Evolutionary conservation across 1,140 invertebrate genomes (phyloP), one percentile per base, ranked within the genome.

Genomic region (Trichonephila clavata): DNA sequence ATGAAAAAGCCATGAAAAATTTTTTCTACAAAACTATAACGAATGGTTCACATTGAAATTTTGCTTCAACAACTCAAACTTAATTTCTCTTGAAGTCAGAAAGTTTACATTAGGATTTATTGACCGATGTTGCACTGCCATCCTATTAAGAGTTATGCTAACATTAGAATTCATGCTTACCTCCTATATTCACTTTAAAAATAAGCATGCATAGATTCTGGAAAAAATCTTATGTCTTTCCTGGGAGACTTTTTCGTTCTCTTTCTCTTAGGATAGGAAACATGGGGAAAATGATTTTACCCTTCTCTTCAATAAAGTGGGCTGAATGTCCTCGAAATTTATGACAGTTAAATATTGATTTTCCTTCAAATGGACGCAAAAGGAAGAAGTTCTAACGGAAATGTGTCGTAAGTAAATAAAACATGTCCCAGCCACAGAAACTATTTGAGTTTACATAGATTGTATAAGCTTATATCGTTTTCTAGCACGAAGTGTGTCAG

Each of bases 321-420:
- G 21, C 50, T 20, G 59, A 83, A 83, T 83, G 81, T 83, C 43
- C 81, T 59, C 13, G 10, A 50, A 83, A 83, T 83, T n/a, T 83
- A 57, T 83, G 81, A 83, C 81, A 57, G 81, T 83, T 57, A 10
- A 59, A 59, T 83, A 83, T 83, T n/a, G 81, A 83, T 57, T 57
- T 83, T 83, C 1, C 39, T 24, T 57, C n/a, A 2, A n/a, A 21
- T 83, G 8, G 50, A n/a, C 50, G 20, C 5, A 57, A 20, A 27
- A 21, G 43, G 14, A 24, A 50, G 20, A 83, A 50, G 50, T 24
- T 83, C 2, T 21, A 20, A 57, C 57, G 50, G 20, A 83, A 83
- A n/a, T 24, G 21, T 32, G 14, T 77, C 32, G 65, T 8, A 13
- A 68, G n/a, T n/a, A 68, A n/a, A 77, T 77, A 39, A 77, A 77